A percentile compares a stretch with the other conserved stretches of the same genome.
These are phyloP conservation scores for Tapirus terrestris DNA, from an alignment of 2,113 vertebrate species.

Conservation along the genomic window DNA sequence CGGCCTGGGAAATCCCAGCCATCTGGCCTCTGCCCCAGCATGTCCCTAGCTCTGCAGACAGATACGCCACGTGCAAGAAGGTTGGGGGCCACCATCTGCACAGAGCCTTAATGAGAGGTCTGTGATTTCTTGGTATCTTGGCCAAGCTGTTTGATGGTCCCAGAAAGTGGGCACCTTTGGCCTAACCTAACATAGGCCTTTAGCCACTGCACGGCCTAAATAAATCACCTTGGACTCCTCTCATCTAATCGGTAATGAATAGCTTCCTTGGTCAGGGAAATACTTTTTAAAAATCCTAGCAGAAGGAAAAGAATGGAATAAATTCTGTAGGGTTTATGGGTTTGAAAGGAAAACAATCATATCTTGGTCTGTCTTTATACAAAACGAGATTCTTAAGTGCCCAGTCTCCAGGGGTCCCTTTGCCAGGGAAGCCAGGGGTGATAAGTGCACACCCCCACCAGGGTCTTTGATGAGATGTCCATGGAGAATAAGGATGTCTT, in stretches of 20 bases:
- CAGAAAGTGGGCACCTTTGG: background rate
- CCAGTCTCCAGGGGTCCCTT: background rate
- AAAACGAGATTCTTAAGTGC: background rate
- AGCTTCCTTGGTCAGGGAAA: slow-evolving; percentile 72
- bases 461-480: background rate
- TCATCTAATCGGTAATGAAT: slow-evolving; percentile 65
- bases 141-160: slow-evolving; percentile 72
- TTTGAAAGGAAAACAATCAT: background rate
- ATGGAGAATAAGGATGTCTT: background rate
- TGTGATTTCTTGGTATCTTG: slow-evolving; percentile 63
- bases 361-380: background rate
- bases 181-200: slow-evolving; percentile 77
- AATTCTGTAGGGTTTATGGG: background rate
- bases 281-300: slow-evolving; percentile 51
- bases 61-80: slow-evolving; percentile 66
- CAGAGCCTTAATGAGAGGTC: slow-evolving; percentile 74
- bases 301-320: slow-evolving; percentile 28
- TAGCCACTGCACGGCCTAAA: slow-evolving; percentile 61
- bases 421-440: background rate
- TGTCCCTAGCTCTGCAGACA: slow-evolving; percentile 65
- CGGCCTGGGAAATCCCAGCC: slow-evolving; percentile 25
- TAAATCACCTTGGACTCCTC: slow-evolving; percentile 77
- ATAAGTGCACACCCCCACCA: background rate
- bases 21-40: slow-evolving; percentile 60
- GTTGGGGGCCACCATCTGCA: slow-evolving; percentile 59